Base-by-base conservation (phyloP, 2,797 vertebrate species). In the Falco cherrug region DNA sequence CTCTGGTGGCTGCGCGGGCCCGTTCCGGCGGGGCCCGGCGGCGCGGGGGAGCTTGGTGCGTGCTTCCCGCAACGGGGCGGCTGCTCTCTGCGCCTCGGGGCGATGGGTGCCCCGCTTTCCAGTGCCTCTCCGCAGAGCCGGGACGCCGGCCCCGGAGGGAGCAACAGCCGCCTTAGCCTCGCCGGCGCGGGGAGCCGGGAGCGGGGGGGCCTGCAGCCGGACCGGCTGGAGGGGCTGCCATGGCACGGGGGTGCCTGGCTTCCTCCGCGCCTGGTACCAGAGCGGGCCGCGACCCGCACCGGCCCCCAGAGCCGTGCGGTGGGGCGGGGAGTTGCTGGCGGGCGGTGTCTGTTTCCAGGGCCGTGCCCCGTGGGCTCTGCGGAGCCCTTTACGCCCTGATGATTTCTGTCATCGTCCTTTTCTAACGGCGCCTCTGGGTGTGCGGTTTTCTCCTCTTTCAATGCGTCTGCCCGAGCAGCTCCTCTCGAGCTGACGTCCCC, bases 261-360 rank as follows among this genome's bases (percentile, higher is more conserved):
- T 59, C 11, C 13, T 35, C 25, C 43, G 1, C 3, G 0, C 15
- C 25, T 3, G 2, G 8, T 8, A 9, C 33, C 26, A 9, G 48
- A 8, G 10, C 3, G 67, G 68, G 37, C 25, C 16, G 5, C 0
- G 11, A 24, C 4, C 39, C 13, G 0, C 9, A 5, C 7, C 1
- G 1, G 24, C 18, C 22, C 28, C 39, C 48, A 47, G 69, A 11
- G 1, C 8, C 3, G 5, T 1, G 39, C 3, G 76, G 10, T 7
- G 33, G 50, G 3, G 29, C 13, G 35, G 5, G 50, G 1, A 3
- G 18, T 10, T 8, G 26, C 5, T 4, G 15, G 16, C 9, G 41
- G 33, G 41, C 28, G 18, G 1, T 1, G 28, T 16, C 59, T 5
- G 43, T 26, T 39, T n/a, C 28, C 29, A 33, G 56, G 16, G 37